Evolutionary conservation across 2,797 vertebrate species (phyloP), one percentile per base, ranked within the genome.

Genomic region (Rachycentron canadum): DNA sequence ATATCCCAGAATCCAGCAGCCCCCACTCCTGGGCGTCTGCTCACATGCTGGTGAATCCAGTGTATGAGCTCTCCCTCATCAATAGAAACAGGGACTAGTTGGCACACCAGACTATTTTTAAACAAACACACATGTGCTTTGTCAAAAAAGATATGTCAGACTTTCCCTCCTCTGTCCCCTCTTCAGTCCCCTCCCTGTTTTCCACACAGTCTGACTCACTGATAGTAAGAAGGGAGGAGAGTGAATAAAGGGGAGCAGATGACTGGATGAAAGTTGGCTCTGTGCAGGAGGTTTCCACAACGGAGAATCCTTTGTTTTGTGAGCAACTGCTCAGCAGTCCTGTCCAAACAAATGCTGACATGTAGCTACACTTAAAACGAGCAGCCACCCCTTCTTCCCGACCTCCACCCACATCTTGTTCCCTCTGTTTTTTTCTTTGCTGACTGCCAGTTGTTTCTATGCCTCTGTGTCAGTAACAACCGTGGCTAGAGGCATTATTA

Each of bases 81-180:
- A 85, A 83, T 78, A 78, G 66, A 76, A 81, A 34, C 81, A 41
- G 75, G 84, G 67, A 53, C 61, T 68, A 25, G 59, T 78, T 87
- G 79, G 90, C 84, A 85, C 66, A 23, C 9, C 79, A 63, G 65
- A 69, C 72, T 88, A 82, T 88, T 92, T 91, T 91, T 91, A 91
- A 94, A 89, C 86, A 91, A 89, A 92, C 88, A 90, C 92, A 88
- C 92, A 93, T 89, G 91, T 89, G 84, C 76, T 60, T 63, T 77
- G 86, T 90, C 86, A 89, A 84, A 84, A 55, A 70, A 79, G 78
- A 91, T 76, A 82, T 88, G 91, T 94, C 93, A 94, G 89, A 94
- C 83, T 93, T 95, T 94, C 90, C 91, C 87, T 81, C 81, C 66
- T 73, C 73, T 36, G 36, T 68, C 58, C 76, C 63, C 85, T 83